Conservation (phyloP, 2,113 vertebrate species). For the Cyprinus carpio region DNA sequence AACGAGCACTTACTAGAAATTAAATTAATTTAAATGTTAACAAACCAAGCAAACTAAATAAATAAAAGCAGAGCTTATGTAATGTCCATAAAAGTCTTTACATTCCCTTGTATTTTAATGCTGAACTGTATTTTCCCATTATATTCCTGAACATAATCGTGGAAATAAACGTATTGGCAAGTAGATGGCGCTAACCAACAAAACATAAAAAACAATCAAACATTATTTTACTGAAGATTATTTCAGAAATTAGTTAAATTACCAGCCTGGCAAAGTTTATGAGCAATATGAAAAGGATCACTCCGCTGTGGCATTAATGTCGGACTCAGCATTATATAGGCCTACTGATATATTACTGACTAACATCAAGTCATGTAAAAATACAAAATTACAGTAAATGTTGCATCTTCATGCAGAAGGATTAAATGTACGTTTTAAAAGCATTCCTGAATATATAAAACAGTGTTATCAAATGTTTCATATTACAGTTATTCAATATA, state of each 20-base stretch:
- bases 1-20: neutral
- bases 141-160: neutral
- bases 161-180: neutral
- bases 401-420: neutral
- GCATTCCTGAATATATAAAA: neutral
- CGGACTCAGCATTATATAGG: neutral
- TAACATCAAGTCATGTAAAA: neutral
- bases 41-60: neutral
- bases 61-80: neutral
- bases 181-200: neutral
- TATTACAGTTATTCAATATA: neutral
- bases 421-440: neutral
- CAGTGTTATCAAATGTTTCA: neutral
- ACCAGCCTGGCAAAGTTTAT: neutral
- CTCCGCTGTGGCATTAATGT: neutral
- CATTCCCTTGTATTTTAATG: neutral
- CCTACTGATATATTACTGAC: neutral
- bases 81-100: neutral
- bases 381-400: neutral
- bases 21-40: neutral
- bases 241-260: neutral
- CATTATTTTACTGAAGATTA: neutral
- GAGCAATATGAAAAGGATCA: neutral
- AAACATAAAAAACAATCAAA: neutral
- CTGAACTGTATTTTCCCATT: neutral